phyloP scores from a whole-genome alignment of 1,140 invertebrate species.

The Atta texana region DNA sequence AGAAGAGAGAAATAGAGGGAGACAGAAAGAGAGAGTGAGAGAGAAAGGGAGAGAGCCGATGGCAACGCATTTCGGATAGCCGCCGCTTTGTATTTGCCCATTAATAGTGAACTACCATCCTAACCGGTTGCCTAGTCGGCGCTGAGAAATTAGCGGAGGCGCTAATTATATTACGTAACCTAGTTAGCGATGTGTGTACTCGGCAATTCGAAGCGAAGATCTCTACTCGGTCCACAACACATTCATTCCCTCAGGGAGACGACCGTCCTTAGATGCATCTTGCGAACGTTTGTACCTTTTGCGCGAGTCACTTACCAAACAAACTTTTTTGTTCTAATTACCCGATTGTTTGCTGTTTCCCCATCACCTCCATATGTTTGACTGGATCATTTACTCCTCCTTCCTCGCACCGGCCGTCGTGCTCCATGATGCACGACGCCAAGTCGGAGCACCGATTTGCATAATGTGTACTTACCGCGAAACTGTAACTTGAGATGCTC shows the following conservation, averaged over 20 bases:
- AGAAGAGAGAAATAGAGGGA: neutral
- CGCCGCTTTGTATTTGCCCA: slow-evolving; percentile 84
- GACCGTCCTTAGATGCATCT: neutral
- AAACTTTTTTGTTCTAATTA: slow-evolving; percentile 72
- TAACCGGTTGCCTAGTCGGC: slow-evolving; percentile 77
- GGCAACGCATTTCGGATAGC: slow-evolving; percentile 77
- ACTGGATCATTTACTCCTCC: neutral
- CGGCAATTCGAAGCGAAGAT: slow-evolving; percentile 78
- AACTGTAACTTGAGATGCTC: neutral
- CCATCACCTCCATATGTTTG: neutral
- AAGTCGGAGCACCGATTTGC: slow-evolving; percentile 32
- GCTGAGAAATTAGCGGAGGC: slow-evolving; percentile 83
- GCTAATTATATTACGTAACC: slow-evolving; percentile 84
- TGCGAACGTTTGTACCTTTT: slow-evolving; percentile 20
- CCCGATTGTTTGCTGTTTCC: slow-evolving; percentile 25
- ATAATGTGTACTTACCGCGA: slow-evolving; percentile 32
- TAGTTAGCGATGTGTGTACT: slow-evolving; percentile 81
- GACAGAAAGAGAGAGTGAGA: neutral
- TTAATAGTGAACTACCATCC: slow-evolving; percentile 84
- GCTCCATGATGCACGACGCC: slow-evolving; percentile 1
- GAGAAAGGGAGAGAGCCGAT: slow-evolving; percentile 40
- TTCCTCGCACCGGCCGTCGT: neutral
- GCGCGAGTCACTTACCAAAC: slow-evolving; percentile 27
- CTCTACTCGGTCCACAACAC: neutral
- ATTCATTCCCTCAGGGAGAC: neutral